Conservation (phyloP, 2,888 invertebrate species). For the Uropetala carovei region DNA sequence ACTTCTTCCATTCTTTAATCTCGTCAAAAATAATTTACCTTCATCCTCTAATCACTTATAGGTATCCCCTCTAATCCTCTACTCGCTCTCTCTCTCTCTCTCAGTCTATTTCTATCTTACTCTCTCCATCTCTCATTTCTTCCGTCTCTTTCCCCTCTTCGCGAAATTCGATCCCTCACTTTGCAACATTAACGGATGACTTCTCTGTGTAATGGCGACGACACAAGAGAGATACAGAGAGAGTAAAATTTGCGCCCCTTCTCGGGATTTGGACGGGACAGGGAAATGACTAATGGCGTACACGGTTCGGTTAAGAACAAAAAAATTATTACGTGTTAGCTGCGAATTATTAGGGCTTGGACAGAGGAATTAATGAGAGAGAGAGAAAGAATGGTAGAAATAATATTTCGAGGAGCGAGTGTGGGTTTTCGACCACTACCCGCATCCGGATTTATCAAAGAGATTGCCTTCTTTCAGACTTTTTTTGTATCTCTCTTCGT, state of each 20-base stretch:
- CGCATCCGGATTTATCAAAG: background rate
- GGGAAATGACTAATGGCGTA: background rate
- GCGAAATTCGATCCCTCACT: conserved; percentile 43
- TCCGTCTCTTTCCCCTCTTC: background rate
- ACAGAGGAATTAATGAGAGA: background rate
- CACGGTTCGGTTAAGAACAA: background rate
- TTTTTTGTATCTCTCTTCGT: background rate
- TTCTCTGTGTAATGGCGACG: background rate
- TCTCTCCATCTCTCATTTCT: no score
- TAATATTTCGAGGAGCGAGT: no score
- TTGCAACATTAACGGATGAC: background rate
- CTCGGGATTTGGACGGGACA: background rate
- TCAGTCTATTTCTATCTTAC: no score
- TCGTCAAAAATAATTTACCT: no score
- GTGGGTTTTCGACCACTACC: background rate
- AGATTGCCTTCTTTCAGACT: background rate
- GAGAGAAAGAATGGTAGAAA: background rate
- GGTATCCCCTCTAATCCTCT: no score
- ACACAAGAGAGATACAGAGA: no score
- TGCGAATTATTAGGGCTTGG: background rate
- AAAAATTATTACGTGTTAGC: background rate
- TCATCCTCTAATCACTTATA: no score
- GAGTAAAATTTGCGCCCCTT: background rate
- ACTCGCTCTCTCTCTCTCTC: no score
- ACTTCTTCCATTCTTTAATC: no score